A percentile compares a stretch with the other conserved stretches of the same genome.
Evolutionary conservation across 1,140 invertebrate species (phyloP).

Genomic region (Parasteatoda tepidariorum): DNA sequence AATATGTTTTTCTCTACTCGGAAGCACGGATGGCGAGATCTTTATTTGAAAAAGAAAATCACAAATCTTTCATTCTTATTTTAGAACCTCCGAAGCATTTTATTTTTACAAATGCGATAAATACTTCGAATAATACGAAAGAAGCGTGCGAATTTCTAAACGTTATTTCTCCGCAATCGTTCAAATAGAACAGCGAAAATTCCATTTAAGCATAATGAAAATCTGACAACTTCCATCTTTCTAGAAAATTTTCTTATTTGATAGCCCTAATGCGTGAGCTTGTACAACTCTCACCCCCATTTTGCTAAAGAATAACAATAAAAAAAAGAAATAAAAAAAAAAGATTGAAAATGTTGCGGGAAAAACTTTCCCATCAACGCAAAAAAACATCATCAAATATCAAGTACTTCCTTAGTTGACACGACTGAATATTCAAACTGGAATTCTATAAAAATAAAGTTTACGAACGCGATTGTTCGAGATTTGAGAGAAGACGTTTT

Average conservation of each 20-base stretch:
- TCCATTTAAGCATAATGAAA: neutral
- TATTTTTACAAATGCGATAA: too few relatives aligned
- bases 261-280: neutral
- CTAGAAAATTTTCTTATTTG: neutral
- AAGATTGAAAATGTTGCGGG: neutral
- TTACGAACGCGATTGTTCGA: neutral
- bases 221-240: neutral
- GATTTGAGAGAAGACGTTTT: slow-evolving; percentile 32
- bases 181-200: neutral
- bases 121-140: too few relatives aligned
- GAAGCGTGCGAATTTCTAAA: neutral
- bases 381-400: slow-evolving; percentile 35
- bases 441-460: neutral
- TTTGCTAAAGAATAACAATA: neutral
- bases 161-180: neutral
- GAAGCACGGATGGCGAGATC: too few relatives aligned
- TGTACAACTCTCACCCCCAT: neutral
- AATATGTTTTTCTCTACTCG: too few relatives aligned
- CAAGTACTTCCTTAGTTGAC: slow-evolving; percentile 30
- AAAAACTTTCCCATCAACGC: neutral
- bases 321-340: neutral
- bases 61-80: too few relatives aligned
- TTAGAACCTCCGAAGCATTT: too few relatives aligned
- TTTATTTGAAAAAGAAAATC: too few relatives aligned
- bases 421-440: slow-evolving; percentile 12